Evolutionary conservation across 2,113 vertebrate genomes (phyloP).

Genomic region (Thalassoma bifasciatum): DNA sequence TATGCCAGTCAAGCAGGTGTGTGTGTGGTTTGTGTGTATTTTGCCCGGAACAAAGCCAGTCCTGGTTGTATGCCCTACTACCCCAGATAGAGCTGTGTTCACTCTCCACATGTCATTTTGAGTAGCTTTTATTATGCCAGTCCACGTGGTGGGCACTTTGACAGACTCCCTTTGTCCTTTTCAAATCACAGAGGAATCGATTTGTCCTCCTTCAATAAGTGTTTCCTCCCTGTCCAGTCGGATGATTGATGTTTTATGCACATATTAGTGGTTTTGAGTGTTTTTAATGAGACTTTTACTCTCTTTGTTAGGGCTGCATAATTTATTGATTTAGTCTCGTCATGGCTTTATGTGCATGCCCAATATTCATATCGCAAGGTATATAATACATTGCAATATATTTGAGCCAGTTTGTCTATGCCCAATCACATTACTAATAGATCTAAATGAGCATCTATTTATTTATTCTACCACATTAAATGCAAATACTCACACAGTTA

Average conservation of each 20-base stretch:
- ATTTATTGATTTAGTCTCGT: no score
- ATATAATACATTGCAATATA: no score
- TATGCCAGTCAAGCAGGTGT: slow-evolving; percentile 55
- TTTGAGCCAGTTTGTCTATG: no score
- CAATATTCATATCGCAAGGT: no score
- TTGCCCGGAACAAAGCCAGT: slow-evolving; percentile 58
- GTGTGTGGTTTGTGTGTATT: slow-evolving; percentile 24
- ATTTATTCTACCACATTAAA: no score
- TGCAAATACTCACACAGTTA: no score
- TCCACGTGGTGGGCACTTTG: slow-evolving; percentile 36
- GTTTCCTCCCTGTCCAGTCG: slow-evolving; percentile 7
- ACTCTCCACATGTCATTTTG: slow-evolving; percentile 43
- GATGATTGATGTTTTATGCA: slow-evolving; percentile 41
- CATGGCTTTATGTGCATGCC: no score
- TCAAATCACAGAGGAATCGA: slow-evolving; percentile 42
- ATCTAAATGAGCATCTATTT: no score
- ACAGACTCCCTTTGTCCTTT: slow-evolving; percentile 41
- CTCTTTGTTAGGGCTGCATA: no score
- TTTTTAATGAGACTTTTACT: background rate
- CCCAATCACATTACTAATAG: no score
- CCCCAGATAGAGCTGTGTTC: slow-evolving; percentile 60
- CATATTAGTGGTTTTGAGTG: background rate
- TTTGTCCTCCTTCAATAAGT: slow-evolving; percentile 26
- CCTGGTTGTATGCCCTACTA: slow-evolving; percentile 62
- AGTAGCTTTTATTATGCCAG: slow-evolving; percentile 28